Conservation (phyloP, 2,888 invertebrate species). For the Folsomia manolachei region DNA sequence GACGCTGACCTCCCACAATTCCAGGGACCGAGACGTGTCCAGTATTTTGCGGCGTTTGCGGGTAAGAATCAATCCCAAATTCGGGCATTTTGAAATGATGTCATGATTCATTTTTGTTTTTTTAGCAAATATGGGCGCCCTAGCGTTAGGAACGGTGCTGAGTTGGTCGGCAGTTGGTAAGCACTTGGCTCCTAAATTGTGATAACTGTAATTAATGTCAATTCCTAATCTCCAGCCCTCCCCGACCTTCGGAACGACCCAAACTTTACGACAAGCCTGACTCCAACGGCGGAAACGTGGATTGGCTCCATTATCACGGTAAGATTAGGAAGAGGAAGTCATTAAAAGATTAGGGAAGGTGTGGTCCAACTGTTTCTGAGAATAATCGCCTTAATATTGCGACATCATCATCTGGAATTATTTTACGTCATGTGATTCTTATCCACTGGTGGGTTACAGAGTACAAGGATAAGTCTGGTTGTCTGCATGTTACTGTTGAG, state of each 20-base stretch:
- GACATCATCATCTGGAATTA: too few species aligned
- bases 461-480: too few species aligned
- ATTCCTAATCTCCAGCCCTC: constrained; percentile 34
- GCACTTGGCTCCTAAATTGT: not conserved
- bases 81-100: not conserved
- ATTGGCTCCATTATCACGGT: constrained; percentile 46
- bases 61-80: too few species aligned
- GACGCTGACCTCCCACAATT: constrained; percentile 37
- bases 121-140: constrained; percentile 43
- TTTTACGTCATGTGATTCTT: too few species aligned
- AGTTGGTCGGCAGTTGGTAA: constrained; percentile 43
- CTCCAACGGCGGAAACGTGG: constrained; percentile 37
- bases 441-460: too few species aligned
- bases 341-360: too few species aligned
- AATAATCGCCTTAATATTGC: too few species aligned
- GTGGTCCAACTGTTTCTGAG: too few species aligned
- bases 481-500: too few species aligned
- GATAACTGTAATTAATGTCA: not conserved
- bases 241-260: constrained; percentile 37
- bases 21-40: constrained; percentile 29
- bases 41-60: constrained; percentile 43
- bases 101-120: not conserved
- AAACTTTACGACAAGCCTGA: constrained; percentile 23
- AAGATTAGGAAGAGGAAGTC: too few species aligned
- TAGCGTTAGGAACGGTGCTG: constrained; percentile 42